Percentiles rank a stretch among this genome's conserved stretches.
Conservation (phyloP, 2,797 vertebrate genomes). For the Loris lydekkerianus region DNA sequence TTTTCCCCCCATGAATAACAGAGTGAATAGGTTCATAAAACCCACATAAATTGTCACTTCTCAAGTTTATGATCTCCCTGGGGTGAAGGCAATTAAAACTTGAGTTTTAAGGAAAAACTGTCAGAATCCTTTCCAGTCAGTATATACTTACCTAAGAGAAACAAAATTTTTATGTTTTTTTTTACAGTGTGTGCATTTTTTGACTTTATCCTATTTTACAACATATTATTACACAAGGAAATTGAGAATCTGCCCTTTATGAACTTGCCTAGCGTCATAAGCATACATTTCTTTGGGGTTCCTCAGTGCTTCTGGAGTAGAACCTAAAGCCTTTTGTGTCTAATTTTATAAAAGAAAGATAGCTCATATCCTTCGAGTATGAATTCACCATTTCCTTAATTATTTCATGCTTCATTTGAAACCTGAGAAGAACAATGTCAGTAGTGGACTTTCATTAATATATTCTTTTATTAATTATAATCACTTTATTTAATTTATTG, state of each 20-base stretch:
- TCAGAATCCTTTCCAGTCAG: neutral
- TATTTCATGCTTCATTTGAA: neutral
- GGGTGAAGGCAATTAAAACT: slow-evolving; percentile 82
- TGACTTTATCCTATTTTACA: neutral
- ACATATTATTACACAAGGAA: neutral
- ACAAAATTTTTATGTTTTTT: neutral
- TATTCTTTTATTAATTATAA: neutral
- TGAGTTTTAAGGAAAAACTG: slow-evolving; percentile 50
- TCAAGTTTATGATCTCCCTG: slow-evolving; percentile 78
- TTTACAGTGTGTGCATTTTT: neutral
- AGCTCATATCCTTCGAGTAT: neutral
- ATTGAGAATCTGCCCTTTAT: neutral
- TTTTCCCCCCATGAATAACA: slow-evolving; percentile 73
- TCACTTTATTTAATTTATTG: slow-evolving; percentile 2
- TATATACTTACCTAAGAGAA: neutral
- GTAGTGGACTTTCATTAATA: neutral
- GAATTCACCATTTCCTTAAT: neutral
- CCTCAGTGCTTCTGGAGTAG: neutral
- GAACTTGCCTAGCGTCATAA: neutral
- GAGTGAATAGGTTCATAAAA: slow-evolving; percentile 84
- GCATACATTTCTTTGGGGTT: neutral
- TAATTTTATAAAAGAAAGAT: neutral
- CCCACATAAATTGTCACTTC: slow-evolving; percentile 72
- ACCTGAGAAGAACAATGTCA: neutral
- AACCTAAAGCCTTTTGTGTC: neutral